phyloP scores from a whole-genome alignment of 2,797 vertebrate species.

The Coregonus ussuriensis region DNA sequence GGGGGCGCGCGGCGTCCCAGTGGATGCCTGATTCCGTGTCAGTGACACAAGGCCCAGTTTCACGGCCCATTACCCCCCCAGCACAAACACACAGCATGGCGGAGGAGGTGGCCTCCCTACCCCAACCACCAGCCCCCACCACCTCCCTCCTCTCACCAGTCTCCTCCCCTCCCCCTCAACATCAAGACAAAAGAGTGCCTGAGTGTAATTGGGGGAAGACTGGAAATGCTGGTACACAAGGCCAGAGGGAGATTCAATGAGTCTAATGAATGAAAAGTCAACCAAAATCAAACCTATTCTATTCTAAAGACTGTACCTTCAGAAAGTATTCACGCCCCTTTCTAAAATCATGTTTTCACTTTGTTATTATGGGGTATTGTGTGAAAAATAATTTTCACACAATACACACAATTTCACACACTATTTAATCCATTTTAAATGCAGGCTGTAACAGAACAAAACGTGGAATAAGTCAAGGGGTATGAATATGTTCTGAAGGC shows the following conservation, averaged over 20 bases:
- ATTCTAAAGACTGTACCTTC: not conserved
- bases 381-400: no score
- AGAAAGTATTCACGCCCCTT: no score
- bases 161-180: not conserved
- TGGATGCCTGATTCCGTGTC: slow-evolving; percentile 20
- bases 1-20: not conserved
- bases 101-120: not conserved
- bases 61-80: slow-evolving; percentile 32
- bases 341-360: no score
- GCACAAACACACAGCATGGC: slow-evolving; percentile 25
- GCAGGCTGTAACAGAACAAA: no score
- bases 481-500: no score
- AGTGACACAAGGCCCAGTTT: slow-evolving; percentile 39
- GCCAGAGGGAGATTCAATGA: not conserved
- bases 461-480: no score
- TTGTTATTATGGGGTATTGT: no score
- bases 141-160: not conserved
- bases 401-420: no score
- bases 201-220: not conserved
- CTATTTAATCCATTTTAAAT: no score
- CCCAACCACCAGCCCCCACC: slow-evolving; percentile 5
- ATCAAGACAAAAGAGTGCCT: not conserved
- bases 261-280: not conserved
- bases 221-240: not conserved
- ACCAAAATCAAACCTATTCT: not conserved